Percentiles rank a stretch among this genome's conserved stretches.
These are phyloP conservation scores for Mya arenaria DNA, from an alignment of 1,140 invertebrate genomes.

Conservation along the genomic window DNA sequence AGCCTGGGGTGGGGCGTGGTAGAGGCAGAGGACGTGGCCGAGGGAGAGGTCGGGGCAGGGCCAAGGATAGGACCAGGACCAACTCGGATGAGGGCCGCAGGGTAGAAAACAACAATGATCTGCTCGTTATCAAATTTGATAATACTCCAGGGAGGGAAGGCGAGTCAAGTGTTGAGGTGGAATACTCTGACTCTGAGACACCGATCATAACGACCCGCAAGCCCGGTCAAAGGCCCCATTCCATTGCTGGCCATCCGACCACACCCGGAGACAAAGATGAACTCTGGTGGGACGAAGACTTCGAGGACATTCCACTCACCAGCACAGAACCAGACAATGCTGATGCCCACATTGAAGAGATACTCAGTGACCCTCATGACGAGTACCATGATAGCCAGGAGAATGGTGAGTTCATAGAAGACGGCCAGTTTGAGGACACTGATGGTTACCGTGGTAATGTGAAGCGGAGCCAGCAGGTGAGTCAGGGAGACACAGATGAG, in stretches of 20 bases:
- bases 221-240: slow-evolving; percentile 34
- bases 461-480: neutral
- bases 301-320: slow-evolving; percentile 54
- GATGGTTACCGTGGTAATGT: slow-evolving; percentile 28
- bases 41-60: slow-evolving; percentile 47
- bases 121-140: slow-evolving; percentile 59
- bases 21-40: slow-evolving; percentile 57
- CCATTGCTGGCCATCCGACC: slow-evolving; percentile 41
- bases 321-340: slow-evolving; percentile 51
- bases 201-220: slow-evolving; percentile 39
- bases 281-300: slow-evolving; percentile 56
- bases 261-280: slow-evolving; percentile 53
- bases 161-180: slow-evolving; percentile 58
- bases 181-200: slow-evolving; percentile 60
- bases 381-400: slow-evolving; percentile 41
- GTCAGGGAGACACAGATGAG: slow-evolving; percentile 56
- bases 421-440: slow-evolving; percentile 53
- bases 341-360: slow-evolving; percentile 51
- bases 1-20: slow-evolving; percentile 46
- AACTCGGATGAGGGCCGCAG: slow-evolving; percentile 46
- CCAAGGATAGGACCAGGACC: slow-evolving; percentile 33
- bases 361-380: slow-evolving; percentile 44
- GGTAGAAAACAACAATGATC: slow-evolving; percentile 56
- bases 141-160: slow-evolving; percentile 54
- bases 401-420: slow-evolving; percentile 54